Conservation (phyloP, 1,140 invertebrate genomes). For the Protaetia brevitarsis region DNA sequence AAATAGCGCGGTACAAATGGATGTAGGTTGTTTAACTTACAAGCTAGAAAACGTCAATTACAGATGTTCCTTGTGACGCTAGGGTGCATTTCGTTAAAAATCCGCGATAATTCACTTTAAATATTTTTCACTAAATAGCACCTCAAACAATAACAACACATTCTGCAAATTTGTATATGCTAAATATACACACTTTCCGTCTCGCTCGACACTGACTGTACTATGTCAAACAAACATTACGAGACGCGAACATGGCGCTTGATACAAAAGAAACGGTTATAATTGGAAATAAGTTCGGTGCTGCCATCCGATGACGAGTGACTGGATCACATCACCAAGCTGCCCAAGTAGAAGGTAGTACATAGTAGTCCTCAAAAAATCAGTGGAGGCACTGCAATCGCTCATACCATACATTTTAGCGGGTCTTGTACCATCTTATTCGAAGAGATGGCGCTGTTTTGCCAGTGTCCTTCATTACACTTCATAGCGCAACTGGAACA, state of each 20-base stretch:
- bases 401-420: too few species aligned
- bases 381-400: too few species aligned
- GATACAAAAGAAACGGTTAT: constrained; percentile 12
- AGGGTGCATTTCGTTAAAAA: constrained; percentile 14
- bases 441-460: too few species aligned
- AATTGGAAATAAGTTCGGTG: not conserved
- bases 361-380: too few species aligned
- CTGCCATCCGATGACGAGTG: constrained; percentile 1
- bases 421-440: too few species aligned
- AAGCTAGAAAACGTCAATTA: constrained; percentile 21
- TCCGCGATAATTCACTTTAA: constrained; percentile 12
- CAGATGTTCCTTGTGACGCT: constrained; percentile 15
- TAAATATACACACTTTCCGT: constrained; percentile 25
- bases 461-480: too few species aligned
- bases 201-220: constrained; percentile 20
- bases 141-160: constrained; percentile 26
- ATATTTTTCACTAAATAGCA: constrained; percentile 20
- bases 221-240: constrained; percentile 21
- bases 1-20: constrained; percentile 3
- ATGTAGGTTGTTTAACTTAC: constrained; percentile 20
- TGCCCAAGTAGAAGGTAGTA: too few species aligned
- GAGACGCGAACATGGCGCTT: constrained; percentile 25
- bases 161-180: constrained; percentile 22
- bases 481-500: too few species aligned
- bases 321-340: too few species aligned